A percentile compares a stretch with the other conserved stretches of the same genome.
These are phyloP conservation scores for Parambassis ranga DNA, from an alignment of 2,797 vertebrate genomes.

Conservation along the genomic window DNA sequence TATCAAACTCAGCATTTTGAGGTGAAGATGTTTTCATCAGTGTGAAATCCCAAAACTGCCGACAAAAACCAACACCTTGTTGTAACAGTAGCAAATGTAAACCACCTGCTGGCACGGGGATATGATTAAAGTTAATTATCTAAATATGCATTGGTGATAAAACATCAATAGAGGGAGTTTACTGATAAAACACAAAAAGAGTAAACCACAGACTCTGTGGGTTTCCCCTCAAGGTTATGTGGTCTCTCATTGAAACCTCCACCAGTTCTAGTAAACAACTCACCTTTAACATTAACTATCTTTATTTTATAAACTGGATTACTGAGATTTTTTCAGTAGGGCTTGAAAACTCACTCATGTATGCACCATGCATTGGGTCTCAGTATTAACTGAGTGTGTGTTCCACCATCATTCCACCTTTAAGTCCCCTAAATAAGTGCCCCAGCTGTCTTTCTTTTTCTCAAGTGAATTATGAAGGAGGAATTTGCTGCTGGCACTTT, in stretches of 20 bases:
- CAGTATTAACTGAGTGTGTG: slow-evolving; percentile 3
- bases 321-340: no score
- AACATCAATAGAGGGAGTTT: slow-evolving; percentile 6
- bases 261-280: slow-evolving; percentile 9
- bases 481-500: slow-evolving; percentile 67
- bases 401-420: slow-evolving; percentile 37
- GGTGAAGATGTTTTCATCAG: no score
- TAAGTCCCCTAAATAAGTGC: slow-evolving; percentile 25
- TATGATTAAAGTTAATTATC: slow-evolving; percentile 1
- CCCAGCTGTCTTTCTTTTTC: slow-evolving; percentile 20
- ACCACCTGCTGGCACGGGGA: background rate
- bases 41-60: no score
- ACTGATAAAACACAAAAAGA: slow-evolving; percentile 18
- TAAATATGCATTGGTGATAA: background rate
- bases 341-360: background rate
- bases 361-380: background rate
- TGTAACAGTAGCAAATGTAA: background rate
- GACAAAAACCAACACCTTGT: background rate
- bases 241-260: slow-evolving; percentile 34
- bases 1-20: slow-evolving; percentile 13
- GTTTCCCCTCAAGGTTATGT: slow-evolving; percentile 22
- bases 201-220: slow-evolving; percentile 23
- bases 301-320: background rate
- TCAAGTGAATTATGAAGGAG: slow-evolving; percentile 41
- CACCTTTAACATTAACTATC: background rate